Evolutionary conservation across 1,140 invertebrate genomes (phyloP), one percentile per base, ranked within the genome.

Genomic region (Danaus plexippus): DNA sequence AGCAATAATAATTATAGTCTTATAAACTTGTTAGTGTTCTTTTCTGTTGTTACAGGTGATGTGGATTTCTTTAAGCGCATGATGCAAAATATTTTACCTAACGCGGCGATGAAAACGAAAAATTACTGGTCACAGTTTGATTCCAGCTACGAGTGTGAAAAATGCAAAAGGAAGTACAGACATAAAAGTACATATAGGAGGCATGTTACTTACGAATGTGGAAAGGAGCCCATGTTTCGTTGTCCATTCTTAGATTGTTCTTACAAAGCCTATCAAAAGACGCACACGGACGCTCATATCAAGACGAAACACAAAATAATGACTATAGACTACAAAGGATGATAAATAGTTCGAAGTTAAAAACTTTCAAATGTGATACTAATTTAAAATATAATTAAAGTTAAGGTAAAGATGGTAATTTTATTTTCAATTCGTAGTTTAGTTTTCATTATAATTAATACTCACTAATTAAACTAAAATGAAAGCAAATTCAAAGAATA

Each of bases 181-280:
- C 84, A 87, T 57, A 88, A 89, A 71, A 89, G 88, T 60, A 88
- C 88, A 4, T 87, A 89, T 57, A 73, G 77, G 55, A 74, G 88
- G 51, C 88, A 89, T 55, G 65, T 85, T 9, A 85, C 82, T 0
- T 88, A 88, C 53, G 88, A 88, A 60, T 89, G 89, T 58, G 88
- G 88, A 9, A 88, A 88, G 67, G 80, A 87, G 51, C 88, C 88
- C 1, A 85, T 80, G 73, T 89, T 88, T 60, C 67, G 80, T 11
- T 89, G 89, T 64, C 81, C 82, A 11, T 82, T 87, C 54, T 47
- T 88, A 54, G 77, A 88, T 58, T 85, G 87, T 73, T 59, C 84
- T 44, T 81, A 87, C 67, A 88, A 88, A 74, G 86, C 85, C 57
- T 87, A 87, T 70, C 79, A 89, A 77, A 87, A 85, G 72, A 78